A percentile compares a stretch with the other conserved stretches of the same genome.
Conservation (phyloP, 2,113 vertebrate genomes). For the Micronycteris hirsuta region DNA sequence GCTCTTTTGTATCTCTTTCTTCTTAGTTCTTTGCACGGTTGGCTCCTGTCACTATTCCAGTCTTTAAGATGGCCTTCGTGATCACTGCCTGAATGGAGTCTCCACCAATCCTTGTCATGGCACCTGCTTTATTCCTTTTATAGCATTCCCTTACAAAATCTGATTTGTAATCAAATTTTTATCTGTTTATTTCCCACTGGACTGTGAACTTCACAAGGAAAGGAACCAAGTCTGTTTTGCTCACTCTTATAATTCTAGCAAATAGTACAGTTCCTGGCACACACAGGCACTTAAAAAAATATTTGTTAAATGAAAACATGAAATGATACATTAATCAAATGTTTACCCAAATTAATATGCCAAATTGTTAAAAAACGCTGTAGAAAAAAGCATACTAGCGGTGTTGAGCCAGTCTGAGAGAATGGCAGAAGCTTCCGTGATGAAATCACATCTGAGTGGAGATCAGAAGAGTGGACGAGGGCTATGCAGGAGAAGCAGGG, state of each 20-base stretch:
- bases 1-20: neutral
- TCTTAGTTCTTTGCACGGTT: neutral
- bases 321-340: neutral
- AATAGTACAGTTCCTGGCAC: neutral
- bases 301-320: conserved; percentile 7
- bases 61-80: neutral
- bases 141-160: neutral
- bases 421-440: neutral
- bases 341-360: neutral
- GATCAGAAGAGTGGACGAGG: neutral
- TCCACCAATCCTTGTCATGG: neutral
- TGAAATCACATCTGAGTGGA: neutral
- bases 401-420: neutral
- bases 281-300: neutral
- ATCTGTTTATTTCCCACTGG: neutral
- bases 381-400: neutral
- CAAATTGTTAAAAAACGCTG: neutral
- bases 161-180: neutral
- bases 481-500: neutral
- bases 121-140: neutral
- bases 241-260: neutral
- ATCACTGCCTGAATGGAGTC: too few species aligned
- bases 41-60: neutral
- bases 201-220: neutral
- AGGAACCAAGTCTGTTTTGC: neutral